phyloP scores from a whole-genome alignment of 2,113 vertebrate species.

The Onychostruthus taczanowskii region DNA sequence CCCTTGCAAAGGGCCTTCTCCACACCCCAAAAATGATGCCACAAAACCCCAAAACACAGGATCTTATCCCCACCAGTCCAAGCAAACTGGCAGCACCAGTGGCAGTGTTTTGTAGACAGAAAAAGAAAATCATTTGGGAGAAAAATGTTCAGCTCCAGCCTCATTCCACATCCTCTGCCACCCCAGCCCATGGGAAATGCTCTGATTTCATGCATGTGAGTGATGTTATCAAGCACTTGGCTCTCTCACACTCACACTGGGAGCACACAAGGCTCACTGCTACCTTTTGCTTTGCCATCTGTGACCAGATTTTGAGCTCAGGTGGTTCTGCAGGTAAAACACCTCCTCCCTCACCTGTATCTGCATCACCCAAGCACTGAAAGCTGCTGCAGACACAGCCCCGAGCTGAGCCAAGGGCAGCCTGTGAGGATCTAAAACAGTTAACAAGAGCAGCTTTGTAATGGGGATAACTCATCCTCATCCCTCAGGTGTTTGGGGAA shows the following conservation, averaged over 20 bases:
- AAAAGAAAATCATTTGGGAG: not conserved
- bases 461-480: not conserved
- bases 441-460: not conserved
- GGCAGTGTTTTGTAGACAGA: not conserved
- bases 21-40: not conserved
- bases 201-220: rapidly evolving
- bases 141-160: not conserved
- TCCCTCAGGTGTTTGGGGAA: not conserved
- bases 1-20: not conserved
- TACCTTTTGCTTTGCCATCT: not conserved
- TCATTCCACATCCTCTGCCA: not conserved
- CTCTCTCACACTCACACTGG: not conserved
- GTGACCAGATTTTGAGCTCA: not conserved
- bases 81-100: not conserved
- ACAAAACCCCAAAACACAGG: not conserved
- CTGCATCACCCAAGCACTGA: not conserved
- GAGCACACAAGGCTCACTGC: not conserved
- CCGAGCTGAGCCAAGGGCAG: not conserved
- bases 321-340: not conserved
- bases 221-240: not conserved
- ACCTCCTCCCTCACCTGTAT: not conserved
- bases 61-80: not conserved
- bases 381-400: not conserved
- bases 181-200: not conserved
- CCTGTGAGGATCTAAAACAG: not conserved